A percentile compares a stretch with the other conserved stretches of the same genome.
Conservation (phyloP, 2,113 vertebrate species). For the Octodon degus region DNA sequence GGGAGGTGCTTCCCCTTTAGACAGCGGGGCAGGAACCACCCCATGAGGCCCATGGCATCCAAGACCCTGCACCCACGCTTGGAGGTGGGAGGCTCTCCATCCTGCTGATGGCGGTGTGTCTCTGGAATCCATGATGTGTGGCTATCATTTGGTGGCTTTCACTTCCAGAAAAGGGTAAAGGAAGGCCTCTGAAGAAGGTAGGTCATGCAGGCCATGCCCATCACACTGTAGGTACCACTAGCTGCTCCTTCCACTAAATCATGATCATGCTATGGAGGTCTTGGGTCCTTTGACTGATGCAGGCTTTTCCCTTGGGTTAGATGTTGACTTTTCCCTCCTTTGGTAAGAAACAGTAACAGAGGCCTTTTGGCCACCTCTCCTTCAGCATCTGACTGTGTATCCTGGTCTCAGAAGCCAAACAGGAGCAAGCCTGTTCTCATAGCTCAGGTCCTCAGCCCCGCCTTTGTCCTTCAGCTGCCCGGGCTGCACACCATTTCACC, state of each 20-base stretch:
- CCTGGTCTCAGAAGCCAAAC: background rate
- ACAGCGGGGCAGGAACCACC: background rate
- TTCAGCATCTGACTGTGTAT: background rate
- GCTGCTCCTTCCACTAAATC: slow-evolving; percentile 50
- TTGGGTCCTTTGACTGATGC: slow-evolving; percentile 43
- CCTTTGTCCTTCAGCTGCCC: background rate
- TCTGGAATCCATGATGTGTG: background rate
- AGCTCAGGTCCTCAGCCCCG: background rate
- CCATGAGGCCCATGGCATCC: rapidly evolving
- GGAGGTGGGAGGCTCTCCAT: background rate
- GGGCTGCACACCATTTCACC: background rate
- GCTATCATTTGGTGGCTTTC: no score
- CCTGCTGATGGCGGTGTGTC: no score
- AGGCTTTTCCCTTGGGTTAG: slow-evolving; percentile 50
- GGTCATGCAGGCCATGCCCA: rapidly evolving
- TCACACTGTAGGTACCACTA: background rate
- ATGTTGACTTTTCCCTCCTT: slow-evolving; percentile 11
- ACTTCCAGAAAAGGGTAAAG: background rate
- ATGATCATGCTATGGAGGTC: slow-evolving; percentile 44
- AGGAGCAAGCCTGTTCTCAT: background rate
- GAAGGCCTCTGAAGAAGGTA: background rate
- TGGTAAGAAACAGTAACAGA: slow-evolving; percentile 64
- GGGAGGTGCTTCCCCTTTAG: background rate
- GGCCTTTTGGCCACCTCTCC: background rate
- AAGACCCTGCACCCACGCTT: background rate